These are phyloP conservation scores for Ochotona curzoniae DNA, from an alignment of 2,113 vertebrate species.

Conservation along the genomic window DNA sequence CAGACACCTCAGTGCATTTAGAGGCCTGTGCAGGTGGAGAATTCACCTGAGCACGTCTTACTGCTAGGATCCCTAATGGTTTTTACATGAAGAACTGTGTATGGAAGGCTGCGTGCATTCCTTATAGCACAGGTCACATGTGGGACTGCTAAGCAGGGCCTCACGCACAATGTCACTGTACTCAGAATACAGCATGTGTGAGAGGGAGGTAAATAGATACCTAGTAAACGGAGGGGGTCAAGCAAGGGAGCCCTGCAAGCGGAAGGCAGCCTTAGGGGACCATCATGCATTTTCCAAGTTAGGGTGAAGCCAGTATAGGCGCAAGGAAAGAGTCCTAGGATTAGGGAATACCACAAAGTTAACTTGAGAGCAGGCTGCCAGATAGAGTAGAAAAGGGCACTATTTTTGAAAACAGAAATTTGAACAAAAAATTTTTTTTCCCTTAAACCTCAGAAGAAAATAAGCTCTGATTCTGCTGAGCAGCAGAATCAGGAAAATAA, in stretches of 20 bases:
- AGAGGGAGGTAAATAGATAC: not conserved
- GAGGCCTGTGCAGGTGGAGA: not conserved
- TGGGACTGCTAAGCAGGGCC: not conserved
- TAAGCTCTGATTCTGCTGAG: slow-evolving; percentile 37
- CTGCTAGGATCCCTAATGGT: not conserved
- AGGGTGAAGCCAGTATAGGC: not conserved
- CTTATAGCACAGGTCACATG: not conserved
- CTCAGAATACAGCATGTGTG: not conserved
- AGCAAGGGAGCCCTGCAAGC: not conserved
- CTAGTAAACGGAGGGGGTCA: not conserved
- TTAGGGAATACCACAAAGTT: not conserved
- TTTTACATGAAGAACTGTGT: not conserved
- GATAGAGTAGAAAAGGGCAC: not conserved
- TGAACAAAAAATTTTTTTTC: not conserved
- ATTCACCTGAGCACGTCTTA: not conserved
- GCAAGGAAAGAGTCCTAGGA: not conserved
- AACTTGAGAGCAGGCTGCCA: not conserved
- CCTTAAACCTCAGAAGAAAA: slow-evolving; percentile 13
- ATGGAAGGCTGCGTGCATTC: not conserved
- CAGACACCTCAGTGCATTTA: not conserved
- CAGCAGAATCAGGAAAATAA: not conserved
- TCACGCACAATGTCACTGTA: not conserved
- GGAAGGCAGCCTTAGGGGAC: not conserved
- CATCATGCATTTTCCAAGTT: not conserved
- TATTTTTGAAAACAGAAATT: not conserved